Evolutionary conservation across 2,888 invertebrate genomes (phyloP), one percentile per base, ranked within the genome.

Genomic region (Caenorhabditis sulstoni): DNA sequence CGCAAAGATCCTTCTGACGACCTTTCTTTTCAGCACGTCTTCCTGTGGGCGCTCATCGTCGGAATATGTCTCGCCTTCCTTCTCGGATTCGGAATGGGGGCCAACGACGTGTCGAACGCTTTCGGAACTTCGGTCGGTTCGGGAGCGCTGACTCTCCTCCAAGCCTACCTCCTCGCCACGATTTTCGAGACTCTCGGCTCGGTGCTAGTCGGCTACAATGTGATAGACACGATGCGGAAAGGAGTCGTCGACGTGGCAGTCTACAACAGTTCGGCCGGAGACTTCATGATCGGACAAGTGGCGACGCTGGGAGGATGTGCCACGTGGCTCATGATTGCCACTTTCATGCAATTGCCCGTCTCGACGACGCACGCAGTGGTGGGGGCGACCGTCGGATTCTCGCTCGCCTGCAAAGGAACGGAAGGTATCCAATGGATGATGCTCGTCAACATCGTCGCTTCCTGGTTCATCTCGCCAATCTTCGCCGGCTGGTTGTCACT

Each of bases 331-430:
- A 92, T 99, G 79, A 92, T 95, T 12, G 98, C 98, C 8, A 99
- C 98, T 3, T 95, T 96, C 86, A 92, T 97, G 70, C 94, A 96
- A 89, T 92, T 99, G 88, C 99, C 99, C 0, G 96, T 99, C 70
- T 98, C 97, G 12, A 97, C 97, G 37, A 98, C 98, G 1, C 98
- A 99, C 92, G 96, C 96, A 87, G 97, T 99, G 89, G 97, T 99
- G 45, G 98, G 98, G 29, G 96, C 98, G 41, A 96, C 97, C 0
- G 94, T 99, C 73, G 98, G 98, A 11, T 99, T 97, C 91, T 96
- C 97, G 50, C 93, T 99, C 80, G 95, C 97, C 1, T 95, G 95
- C 61, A 93, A 95, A 88, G 97, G 98, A 39, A 93, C 94, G 5
- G 91, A 93, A 55, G 96, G 96, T 3, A 93, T 97, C 49, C 93